Evolutionary conservation across 2,888 invertebrate species (phyloP), one percentile per base, ranked within the genome.

Genomic region (Trachelus iudaicus): DNA sequence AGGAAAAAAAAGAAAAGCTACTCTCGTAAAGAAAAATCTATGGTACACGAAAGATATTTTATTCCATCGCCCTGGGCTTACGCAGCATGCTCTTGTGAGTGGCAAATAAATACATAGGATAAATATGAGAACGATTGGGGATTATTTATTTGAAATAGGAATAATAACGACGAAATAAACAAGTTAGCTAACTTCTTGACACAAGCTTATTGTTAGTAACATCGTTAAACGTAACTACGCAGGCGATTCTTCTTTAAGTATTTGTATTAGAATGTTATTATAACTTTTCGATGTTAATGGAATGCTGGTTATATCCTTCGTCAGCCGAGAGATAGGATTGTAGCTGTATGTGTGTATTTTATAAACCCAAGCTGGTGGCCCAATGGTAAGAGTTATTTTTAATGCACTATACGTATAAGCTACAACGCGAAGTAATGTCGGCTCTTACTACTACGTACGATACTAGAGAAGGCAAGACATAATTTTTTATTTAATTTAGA

Each of bases 1-100:
- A 33, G 35, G n/a, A 73, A 34, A 30, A 15, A 30, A 35, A 11
- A 15, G 23, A 69, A 34, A 31, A 76, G 30, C 34, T 31, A 76
- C 73, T 34, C 56, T 73, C 37, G 12, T 74, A 33, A 6, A 34
- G 23, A 37, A 76, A 69, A 34, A 13, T 34, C 30, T 9, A 13
- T 69, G 34, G 40, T 35, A 31, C 75, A 76, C 73, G 13, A 37
- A 15, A 23, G 11, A 33, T 69, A 68, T 34, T 76, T 15, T 76
- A 77, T 35, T 33, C 69, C 68, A 75, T 77, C 37, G 77, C 31
- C 69, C 77, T 31, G 37, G 35, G 69, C 75, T 75, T 77, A 77
- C 77, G 77, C 77, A 77, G 69, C 77, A 77, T 77, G 77, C 77
- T 77, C 77, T 75, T 75, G 77, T 74, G 31, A 77, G 40, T 75